Evolutionary conservation across 2,888 invertebrate genomes (phyloP).

Genomic region (Catocala nupta): DNA sequence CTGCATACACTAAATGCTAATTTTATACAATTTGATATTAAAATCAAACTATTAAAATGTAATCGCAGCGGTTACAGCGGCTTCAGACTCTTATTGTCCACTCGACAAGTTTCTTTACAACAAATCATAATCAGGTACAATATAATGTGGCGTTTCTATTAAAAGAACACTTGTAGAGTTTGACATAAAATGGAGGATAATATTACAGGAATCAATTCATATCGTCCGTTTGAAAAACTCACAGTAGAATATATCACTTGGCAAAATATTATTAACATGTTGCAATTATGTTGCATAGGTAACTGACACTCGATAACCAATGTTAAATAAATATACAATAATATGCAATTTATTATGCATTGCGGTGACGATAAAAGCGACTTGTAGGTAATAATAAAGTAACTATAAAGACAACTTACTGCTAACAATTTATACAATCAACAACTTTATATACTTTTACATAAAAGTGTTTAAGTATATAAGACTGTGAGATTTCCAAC

Average conservation of each 20-base stretch:
- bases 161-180: slow-evolving; percentile 32
- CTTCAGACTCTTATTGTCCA: slow-evolving; percentile 27
- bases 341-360: slow-evolving; percentile 2
- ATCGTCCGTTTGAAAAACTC: slow-evolving; percentile 34
- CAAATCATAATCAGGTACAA: slow-evolving; percentile 46
- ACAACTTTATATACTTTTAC: slow-evolving; percentile 29
- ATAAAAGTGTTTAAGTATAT: neutral
- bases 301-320: slow-evolving; percentile 4
- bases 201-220: slow-evolving; percentile 39
- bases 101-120: slow-evolving; percentile 36
- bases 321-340: neutral
- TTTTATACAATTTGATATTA: slow-evolving; percentile 16
- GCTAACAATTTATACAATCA: no score
- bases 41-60: slow-evolving; percentile 30
- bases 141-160: slow-evolving; percentile 26
- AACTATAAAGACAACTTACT: no score
- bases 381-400: slow-evolving; percentile 16
- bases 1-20: slow-evolving; percentile 16
- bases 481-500: slow-evolving; percentile 45
- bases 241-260: slow-evolving; percentile 39
- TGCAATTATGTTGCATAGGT: neutral
- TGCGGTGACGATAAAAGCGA: slow-evolving; percentile 21
- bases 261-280: neutral
- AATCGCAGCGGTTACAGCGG: slow-evolving; percentile 30
- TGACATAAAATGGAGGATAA: slow-evolving; percentile 26